phyloP scores from a whole-genome alignment of 2,797 vertebrate species.

The Enteromius mattozi region DNA sequence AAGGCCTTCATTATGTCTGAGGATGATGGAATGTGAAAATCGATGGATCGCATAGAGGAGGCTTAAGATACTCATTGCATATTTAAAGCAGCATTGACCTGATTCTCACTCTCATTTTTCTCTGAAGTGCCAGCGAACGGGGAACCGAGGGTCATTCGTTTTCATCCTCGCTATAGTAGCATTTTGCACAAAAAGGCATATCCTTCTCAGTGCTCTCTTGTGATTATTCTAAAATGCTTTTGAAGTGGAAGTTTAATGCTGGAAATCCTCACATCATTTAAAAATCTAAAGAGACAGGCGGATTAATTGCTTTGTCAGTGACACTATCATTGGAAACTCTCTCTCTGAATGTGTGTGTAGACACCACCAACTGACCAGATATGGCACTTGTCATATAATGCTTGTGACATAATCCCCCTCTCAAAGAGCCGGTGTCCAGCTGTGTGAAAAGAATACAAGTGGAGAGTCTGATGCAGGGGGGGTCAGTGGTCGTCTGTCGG shows the following conservation, averaged over 20 bases:
- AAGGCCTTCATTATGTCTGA: slow-evolving; percentile 47
- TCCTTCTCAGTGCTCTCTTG: slow-evolving; percentile 16
- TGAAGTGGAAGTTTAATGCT: slow-evolving; percentile 40
- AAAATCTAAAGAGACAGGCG: slow-evolving; percentile 51
- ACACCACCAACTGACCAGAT: slow-evolving; percentile 37
- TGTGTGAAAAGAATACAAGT: slow-evolving; percentile 60
- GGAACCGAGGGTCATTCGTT: slow-evolving; percentile 32
- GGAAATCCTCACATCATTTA: slow-evolving; percentile 32
- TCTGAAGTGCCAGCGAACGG: slow-evolving; percentile 13
- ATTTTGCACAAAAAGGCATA: slow-evolving; percentile 10
- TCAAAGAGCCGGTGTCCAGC: slow-evolving; percentile 60
- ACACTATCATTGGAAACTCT: slow-evolving; percentile 37
- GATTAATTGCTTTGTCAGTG: slow-evolving; percentile 51
- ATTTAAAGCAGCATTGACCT: slow-evolving; percentile 45
- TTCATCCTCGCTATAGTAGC: background rate
- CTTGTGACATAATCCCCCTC: slow-evolving; percentile 60
- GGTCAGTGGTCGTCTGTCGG: slow-evolving; percentile 65
- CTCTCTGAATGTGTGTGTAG: slow-evolving; percentile 17
- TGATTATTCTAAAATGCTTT: slow-evolving; percentile 26
- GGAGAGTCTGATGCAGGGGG: slow-evolving; percentile 47
- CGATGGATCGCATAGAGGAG: slow-evolving; percentile 37
- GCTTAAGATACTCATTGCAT: slow-evolving; percentile 32
- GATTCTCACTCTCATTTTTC: slow-evolving; percentile 36
- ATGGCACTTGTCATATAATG: slow-evolving; percentile 48
- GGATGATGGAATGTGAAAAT: slow-evolving; percentile 52